Evolutionary conservation across 2,797 vertebrate species (phyloP).

Genomic region (Alca torda): DNA sequence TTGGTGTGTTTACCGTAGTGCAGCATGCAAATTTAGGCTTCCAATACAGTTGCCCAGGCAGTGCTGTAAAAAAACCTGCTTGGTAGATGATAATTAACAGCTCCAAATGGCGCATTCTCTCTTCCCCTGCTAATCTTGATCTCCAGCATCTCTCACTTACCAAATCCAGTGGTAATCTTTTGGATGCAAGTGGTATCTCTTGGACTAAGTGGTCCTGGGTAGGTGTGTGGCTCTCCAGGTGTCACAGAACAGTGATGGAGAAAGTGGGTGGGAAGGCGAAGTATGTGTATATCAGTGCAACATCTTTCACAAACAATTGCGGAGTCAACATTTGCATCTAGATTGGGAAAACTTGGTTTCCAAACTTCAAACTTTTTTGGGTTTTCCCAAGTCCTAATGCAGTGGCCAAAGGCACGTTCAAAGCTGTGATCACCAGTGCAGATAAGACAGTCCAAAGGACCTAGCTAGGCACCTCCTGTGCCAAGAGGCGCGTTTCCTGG

Average conservation of each 20-base stretch:
- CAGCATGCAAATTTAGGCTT: neutral
- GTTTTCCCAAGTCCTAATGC: neutral
- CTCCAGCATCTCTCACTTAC: neutral
- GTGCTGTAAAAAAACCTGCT: neutral
- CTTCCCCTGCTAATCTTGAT: neutral
- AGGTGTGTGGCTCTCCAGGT: neutral
- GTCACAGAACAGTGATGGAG: neutral
- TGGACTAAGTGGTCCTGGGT: neutral
- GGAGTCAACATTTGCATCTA: neutral
- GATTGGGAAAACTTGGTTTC: neutral
- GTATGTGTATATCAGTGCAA: neutral
- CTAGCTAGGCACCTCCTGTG: neutral
- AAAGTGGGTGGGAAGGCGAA: neutral
- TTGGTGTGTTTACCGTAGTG: neutral
- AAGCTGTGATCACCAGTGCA: neutral
- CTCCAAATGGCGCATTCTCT: neutral
- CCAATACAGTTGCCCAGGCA: neutral
- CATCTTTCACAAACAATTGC: neutral
- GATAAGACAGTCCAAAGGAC: neutral
- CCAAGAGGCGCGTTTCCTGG: neutral
- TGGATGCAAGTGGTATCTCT: neutral
- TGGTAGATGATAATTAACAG: neutral
- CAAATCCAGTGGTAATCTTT: neutral
- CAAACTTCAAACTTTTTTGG: neutral
- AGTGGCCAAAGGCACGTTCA: neutral